Conservation (phyloP, 2,888 invertebrate species). For the Linnaemya tessellans region DNA sequence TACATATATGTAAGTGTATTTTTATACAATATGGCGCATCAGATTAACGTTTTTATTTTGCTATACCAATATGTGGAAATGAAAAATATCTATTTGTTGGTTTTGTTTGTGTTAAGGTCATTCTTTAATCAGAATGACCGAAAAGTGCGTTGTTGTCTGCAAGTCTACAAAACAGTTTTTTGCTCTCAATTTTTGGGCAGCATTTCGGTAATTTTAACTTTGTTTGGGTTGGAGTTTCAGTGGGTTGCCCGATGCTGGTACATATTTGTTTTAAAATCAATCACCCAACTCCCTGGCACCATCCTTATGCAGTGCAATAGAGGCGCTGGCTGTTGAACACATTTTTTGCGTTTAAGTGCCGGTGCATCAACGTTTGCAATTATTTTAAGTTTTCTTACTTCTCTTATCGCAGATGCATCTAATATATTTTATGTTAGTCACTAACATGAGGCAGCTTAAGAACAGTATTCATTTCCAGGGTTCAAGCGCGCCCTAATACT, state of each 20-base stretch:
- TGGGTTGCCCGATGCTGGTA: constrained; percentile 33
- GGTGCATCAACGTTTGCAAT: constrained; percentile 21
- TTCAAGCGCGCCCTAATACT: constrained; percentile 31
- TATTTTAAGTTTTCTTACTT: constrained; percentile 21
- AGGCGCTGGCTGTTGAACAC: neutral
- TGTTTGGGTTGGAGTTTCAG: neutral
- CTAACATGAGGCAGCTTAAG: constrained; percentile 10
- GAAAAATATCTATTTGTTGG: constrained; percentile 17
- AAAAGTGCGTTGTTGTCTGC: constrained; percentile 54
- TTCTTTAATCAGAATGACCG: constrained; percentile 46
- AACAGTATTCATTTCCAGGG: constrained; percentile 3
- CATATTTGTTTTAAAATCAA: constrained; percentile 40
- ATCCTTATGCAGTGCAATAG: constrained; percentile 30
- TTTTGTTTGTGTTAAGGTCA: constrained; percentile 63
- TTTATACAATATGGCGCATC: constrained; percentile 77
- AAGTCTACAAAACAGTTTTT: constrained; percentile 37
- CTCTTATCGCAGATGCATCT: constrained; percentile 38
- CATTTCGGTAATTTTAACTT: neutral
- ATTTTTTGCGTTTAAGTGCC: neutral
- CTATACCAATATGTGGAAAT: neutral
- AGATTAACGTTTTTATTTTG: constrained; percentile 53
- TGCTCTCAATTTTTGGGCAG: constrained; percentile 37
- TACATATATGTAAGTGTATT: no score
- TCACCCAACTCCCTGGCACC: constrained; percentile 28
- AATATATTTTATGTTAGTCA: neutral